Base-by-base conservation (phyloP, 2,888 invertebrate species). In the Bembecia ichneumoniformis region DNA sequence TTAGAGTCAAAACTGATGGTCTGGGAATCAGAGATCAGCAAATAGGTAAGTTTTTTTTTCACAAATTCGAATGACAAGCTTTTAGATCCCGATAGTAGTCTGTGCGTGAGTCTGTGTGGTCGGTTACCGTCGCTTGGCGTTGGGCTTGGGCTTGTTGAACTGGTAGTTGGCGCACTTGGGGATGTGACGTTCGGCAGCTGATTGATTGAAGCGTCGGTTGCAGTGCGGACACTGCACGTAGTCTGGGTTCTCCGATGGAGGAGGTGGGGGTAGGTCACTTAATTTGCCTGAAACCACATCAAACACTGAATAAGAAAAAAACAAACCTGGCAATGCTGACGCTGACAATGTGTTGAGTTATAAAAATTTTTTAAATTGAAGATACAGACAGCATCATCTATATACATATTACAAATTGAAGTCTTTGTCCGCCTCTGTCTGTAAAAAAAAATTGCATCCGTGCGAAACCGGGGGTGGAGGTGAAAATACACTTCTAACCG, bases 221-320 rank as follows among this genome's bases (percentile, higher is more conserved):
- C 97, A 98, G 81, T 96, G 93, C 0, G 96, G 97, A 68, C 97
- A 98, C 66, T 92, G 91, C 16, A 96, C 90, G 81, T 97, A 97
- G 86, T 97, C 96, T 0, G 95, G 94, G 71, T 95, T 96, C 71
- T 94, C 93, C 0, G 94, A 92, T 0, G 95, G 95, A 1, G 96
- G 96, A 0, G 97, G 97, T 0, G 97, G 96, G 0, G 96, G 96
- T 46, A 97, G 87, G 74, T 96, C 96, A 52, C 93, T 91, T 35
- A 96, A 76, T 68, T 96, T 95, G 15, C 88, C 88, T 88, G 65
- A 0, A 63, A 28, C 28, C 28, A 28, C 28, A 28, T 9, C 28
- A 55, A n/a, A 40, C 13, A 40, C 2, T 13, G 11, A 40, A n/a
- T 40, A 3, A 16, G 43, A 44, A 51, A 44, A n/a, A 9, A 34